These are phyloP conservation scores for Avahi laniger DNA, from an alignment of 2,797 vertebrate species.

Conservation along the genomic window DNA sequence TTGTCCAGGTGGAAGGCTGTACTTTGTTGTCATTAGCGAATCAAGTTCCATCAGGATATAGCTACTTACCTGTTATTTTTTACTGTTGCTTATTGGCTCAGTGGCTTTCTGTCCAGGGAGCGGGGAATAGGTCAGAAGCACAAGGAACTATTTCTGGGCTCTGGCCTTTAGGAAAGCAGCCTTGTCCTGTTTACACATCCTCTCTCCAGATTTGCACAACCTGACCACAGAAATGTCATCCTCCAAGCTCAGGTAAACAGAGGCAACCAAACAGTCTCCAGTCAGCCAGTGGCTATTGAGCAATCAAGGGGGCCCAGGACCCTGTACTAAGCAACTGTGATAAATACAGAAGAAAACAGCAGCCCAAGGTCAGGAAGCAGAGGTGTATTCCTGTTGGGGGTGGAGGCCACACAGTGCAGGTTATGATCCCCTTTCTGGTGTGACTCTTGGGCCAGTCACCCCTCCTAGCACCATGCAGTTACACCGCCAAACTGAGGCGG, in stretches of 20 bases:
- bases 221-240: conserved; percentile 41
- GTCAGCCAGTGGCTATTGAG: neutral
- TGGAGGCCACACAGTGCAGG: neutral
- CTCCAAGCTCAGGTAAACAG: conserved; percentile 49
- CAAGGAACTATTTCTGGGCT: conserved; percentile 45
- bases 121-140: neutral
- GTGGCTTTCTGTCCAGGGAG: conserved; percentile 3
- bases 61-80: neutral
- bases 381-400: neutral
- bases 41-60: neutral
- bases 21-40: neutral
- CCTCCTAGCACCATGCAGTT: neutral
- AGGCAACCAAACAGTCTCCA: neutral
- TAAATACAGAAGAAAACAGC: neutral
- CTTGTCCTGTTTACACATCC: conserved; percentile 47
- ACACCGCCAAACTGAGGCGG: neutral
- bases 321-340: neutral
- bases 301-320: neutral
- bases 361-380: neutral
- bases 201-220: conserved; percentile 47
- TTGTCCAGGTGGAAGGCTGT: neutral
- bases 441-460: neutral
- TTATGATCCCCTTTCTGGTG: neutral
- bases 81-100: neutral
- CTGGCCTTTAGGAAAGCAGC: conserved; percentile 42